Evolutionary conservation across 2,888 invertebrate genomes (phyloP).

Genomic region (Strigamia transsilvanica): DNA sequence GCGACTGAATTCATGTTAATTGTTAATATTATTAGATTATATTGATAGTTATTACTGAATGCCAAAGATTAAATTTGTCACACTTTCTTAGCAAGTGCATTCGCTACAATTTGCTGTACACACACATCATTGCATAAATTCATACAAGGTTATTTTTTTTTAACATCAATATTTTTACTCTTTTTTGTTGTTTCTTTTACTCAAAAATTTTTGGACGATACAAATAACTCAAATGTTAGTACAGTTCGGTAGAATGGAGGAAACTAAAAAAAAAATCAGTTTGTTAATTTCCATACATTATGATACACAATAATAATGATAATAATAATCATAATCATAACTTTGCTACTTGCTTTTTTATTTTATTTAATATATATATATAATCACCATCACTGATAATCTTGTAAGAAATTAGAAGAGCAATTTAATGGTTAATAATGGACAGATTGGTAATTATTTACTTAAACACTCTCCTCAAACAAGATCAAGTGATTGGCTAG

Average conservation of each 20-base stretch:
- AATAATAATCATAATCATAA: background rate
- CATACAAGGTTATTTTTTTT: slow-evolving; percentile 28
- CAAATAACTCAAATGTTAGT: slow-evolving; percentile 20
- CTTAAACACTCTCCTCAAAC: slow-evolving; percentile 29
- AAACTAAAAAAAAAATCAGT: background rate
- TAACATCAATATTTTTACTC: background rate
- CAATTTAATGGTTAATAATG: slow-evolving; percentile 18
- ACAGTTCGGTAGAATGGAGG: slow-evolving; percentile 20
- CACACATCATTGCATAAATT: slow-evolving; percentile 51
- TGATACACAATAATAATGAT: slow-evolving; percentile 17
- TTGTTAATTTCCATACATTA: background rate
- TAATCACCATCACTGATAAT: slow-evolving; percentile 11
- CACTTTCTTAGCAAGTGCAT: slow-evolving; percentile 6
- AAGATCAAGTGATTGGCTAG: slow-evolving; percentile 36
- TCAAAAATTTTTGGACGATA: slow-evolving; percentile 14
- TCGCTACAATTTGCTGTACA: slow-evolving; percentile 51
- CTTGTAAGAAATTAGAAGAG: slow-evolving; percentile 18
- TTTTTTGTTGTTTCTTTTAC: slow-evolving; percentile 4
- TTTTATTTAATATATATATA: slow-evolving; percentile 6
- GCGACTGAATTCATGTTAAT: background rate
- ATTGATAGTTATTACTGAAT: slow-evolving; percentile 8
- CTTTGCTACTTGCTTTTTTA: background rate
- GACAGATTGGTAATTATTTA: slow-evolving; percentile 16
- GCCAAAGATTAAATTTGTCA: slow-evolving; percentile 11
- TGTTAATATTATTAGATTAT: slow-evolving; percentile 7